Evolutionary conservation across 2,797 vertebrate genomes (phyloP), one percentile per base, ranked within the genome.

Genomic region (Muscicapa comitata): DNA sequence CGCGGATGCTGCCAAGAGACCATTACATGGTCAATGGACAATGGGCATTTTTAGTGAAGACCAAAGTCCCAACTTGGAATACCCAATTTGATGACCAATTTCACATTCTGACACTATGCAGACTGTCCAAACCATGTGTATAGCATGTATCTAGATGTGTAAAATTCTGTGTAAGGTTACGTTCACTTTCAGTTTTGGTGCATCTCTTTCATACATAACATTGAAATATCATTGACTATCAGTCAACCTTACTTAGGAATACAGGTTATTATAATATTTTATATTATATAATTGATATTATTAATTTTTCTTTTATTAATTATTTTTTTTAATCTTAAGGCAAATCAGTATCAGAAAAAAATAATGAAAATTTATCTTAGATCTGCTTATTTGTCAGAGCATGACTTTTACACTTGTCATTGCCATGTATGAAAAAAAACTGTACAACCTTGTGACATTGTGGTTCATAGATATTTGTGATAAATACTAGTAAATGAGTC

Each of bases 131-230:
- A 40, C 3, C 2, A 0, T 18, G 4, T 24, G 3, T 24, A 3
- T 7, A 18, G 3, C 1, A 2, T 29, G 5, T 29, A 26, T 12
- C 15, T 62, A n/a, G 15, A 20, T 15, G 1, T 47, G 11, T 31
- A 59, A 77, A 71, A 35, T 53, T 48, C 53, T 19, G 11, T 26
- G 24, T 53, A 62, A 20, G 6, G 7, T 33, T 29, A 66, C 3
- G 20, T 20, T 71, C 7, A 20, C 77, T 87, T 53, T n/a, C 17
- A 62, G 61, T 45, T 58, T 88, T 45, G 15, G 9, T 54, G 7
- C 6, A 18, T 31, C 9, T 43, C 9, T 75, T 13, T 12, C 37
- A 2, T 75, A 23, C 7, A 10, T 24, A 59, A 5, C 10, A 33
- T 17, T 50, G 15, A 33, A 24, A 10, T 8, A 18, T 11, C 11